Conservation (phyloP, 2,888 invertebrate genomes). For the Nemoura dubitans region DNA sequence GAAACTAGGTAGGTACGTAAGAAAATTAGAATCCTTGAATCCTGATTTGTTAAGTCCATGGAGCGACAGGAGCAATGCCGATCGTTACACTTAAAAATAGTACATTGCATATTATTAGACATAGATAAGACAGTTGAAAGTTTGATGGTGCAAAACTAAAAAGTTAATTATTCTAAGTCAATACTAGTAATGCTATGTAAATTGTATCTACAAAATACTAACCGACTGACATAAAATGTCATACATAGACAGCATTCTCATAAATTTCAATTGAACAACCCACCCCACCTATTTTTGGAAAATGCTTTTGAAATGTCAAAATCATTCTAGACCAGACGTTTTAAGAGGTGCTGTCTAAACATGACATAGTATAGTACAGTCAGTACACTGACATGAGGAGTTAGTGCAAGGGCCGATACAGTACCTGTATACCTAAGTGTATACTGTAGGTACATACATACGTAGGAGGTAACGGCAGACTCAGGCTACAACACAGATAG, state of each 20-base stretch:
- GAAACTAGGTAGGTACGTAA: background rate
- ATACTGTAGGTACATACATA: slow-evolving; percentile 16
- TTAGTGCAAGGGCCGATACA: background rate
- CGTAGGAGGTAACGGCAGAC: slow-evolving; percentile 22
- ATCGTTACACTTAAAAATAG: background rate
- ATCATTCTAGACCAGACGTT: background rate
- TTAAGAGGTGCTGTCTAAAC: background rate
- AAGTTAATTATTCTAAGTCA: background rate
- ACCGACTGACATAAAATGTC: background rate
- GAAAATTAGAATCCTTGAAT: background rate
- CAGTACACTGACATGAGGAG: background rate
- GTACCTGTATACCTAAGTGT: slow-evolving; percentile 27
- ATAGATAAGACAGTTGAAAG: background rate
- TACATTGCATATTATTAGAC: background rate
- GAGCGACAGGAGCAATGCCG: background rate
- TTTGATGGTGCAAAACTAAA: background rate
- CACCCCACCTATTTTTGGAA: background rate
- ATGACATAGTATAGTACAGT: background rate
- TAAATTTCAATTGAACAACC: too few relatives aligned
- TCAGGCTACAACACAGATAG: background rate
- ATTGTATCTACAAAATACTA: background rate
- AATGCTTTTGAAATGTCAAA: background rate
- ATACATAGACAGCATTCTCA: background rate
- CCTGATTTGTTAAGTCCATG: background rate
- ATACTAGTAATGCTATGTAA: background rate